A percentile compares a stretch with the other conserved stretches of the same genome.
These are phyloP conservation scores for Blomia tropicalis DNA, from an alignment of 2,888 invertebrate species.

Conservation along the genomic window DNA sequence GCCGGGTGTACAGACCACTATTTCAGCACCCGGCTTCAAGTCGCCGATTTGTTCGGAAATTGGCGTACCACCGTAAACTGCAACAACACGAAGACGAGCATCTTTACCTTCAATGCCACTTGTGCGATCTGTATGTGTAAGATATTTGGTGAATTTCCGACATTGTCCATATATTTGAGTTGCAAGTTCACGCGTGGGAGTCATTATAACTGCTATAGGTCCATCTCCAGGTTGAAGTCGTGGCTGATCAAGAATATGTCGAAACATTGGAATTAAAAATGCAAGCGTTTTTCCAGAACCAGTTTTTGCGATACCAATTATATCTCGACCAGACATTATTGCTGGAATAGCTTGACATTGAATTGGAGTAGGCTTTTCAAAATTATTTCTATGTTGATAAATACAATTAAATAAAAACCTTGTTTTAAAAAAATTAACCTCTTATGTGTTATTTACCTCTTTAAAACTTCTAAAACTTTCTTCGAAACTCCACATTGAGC, in stretches of 20 bases:
- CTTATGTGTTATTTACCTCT: constrained; percentile 46
- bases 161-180: constrained; percentile 97
- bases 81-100: constrained; percentile 59
- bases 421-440: constrained; percentile 8
- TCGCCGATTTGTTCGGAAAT: constrained; percentile 36
- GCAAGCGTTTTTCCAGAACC: constrained; percentile 89
- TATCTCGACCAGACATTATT: constrained; percentile 84
- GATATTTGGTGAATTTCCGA: constrained; percentile 74
- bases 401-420: constrained; percentile 14
- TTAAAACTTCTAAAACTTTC: constrained; percentile 78
- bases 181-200: constrained; percentile 90
- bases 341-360: constrained; percentile 81
- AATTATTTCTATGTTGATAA: constrained; percentile 41
- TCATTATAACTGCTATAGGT: constrained; percentile 86
- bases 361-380: constrained; percentile 95
- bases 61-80: constrained; percentile 96
- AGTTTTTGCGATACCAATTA: constrained; percentile 98
- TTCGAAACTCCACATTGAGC: constrained; percentile 95
- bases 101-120: background rate
- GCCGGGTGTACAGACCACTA: constrained; percentile 97
- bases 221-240: constrained; percentile 90
- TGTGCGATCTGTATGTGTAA: constrained; percentile 39
- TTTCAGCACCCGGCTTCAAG: constrained; percentile 67
- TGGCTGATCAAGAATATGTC: constrained; percentile 85
- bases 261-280: constrained; percentile 91